Percentiles rank a stretch among this genome's conserved stretches.
phyloP scores from a whole-genome alignment of 1,140 invertebrate species.

The Campodea augens region DNA sequence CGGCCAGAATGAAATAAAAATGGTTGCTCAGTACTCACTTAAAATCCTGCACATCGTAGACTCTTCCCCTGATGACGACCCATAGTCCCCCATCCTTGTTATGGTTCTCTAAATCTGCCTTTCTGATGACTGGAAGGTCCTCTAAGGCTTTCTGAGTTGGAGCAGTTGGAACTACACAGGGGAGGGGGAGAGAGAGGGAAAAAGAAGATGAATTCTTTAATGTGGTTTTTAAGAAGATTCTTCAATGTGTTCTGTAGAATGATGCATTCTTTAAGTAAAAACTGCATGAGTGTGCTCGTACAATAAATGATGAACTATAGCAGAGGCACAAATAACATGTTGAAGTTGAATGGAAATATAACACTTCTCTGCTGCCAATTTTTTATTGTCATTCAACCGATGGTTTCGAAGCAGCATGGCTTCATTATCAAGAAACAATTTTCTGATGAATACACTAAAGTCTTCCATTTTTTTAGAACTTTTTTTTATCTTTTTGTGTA shows the following conservation, averaged over 20 bases:
- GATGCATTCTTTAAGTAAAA: neutral
- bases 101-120: slow-evolving; percentile 77
- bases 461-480: no score
- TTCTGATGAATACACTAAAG: no score
- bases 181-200: neutral
- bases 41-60: slow-evolving; percentile 77
- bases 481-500: no score
- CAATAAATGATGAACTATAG: no score
- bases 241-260: neutral
- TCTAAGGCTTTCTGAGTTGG: slow-evolving; percentile 31
- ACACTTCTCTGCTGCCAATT: no score
- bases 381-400: no score
- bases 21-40: slow-evolving; percentile 25
- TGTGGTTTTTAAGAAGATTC: neutral
- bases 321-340: no score
- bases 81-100: slow-evolving; percentile 80
- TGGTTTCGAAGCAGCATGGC: no score
- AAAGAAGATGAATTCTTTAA: neutral
- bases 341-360: no score
- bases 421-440: no score
- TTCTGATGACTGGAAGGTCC: slow-evolving; percentile 49
- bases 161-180: neutral
- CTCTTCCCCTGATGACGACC: slow-evolving; percentile 70
- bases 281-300: no score
- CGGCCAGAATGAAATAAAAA: no score